phyloP scores from a whole-genome alignment of 23 tunicate species.

The Aplidium turbinatum region DNA sequence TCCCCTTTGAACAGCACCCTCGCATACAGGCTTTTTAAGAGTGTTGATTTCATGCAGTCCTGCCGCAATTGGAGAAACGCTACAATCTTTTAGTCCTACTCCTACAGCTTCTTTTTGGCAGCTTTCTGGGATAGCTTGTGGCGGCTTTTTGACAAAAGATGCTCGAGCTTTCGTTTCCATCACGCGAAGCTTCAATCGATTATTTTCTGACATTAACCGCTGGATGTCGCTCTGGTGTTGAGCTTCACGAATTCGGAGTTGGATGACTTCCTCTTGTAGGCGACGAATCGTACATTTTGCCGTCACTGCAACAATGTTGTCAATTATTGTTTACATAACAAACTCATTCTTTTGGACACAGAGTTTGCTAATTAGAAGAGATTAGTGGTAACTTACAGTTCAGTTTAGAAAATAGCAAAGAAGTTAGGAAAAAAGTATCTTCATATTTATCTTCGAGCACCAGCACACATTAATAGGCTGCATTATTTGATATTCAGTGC shows the following conservation, averaged over 20 bases:
- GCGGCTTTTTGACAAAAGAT: background rate
- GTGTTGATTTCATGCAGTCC: conserved; percentile 46
- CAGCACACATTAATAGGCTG: too few species aligned
- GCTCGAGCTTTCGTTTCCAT: conserved; percentile 34
- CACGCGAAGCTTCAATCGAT: conserved; percentile 42
- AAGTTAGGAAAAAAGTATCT: too few species aligned
- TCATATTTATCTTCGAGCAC: too few species aligned
- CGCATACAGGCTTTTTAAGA: conserved; percentile 29
- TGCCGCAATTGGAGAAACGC: conserved; percentile 4
- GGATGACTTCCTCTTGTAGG: conserved; percentile 60
- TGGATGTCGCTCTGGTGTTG: conserved; percentile 62
- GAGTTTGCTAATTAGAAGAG: too few species aligned
- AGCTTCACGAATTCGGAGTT: conserved; percentile 59
- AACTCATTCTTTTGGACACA: too few species aligned
- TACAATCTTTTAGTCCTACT: background rate
- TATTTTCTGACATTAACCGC: conserved; percentile 50
- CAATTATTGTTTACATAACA: too few species aligned
- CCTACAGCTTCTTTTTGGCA: background rate
- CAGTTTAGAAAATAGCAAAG: too few species aligned
- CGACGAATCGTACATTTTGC: conserved; percentile 42
- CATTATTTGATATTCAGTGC: too few species aligned
- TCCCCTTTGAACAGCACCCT: conserved; percentile 38
- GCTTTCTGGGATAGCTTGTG: background rate
- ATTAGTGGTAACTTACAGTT: too few species aligned
- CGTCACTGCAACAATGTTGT: conserved; percentile 50